These are phyloP conservation scores for Stenoptilia bipunctidactyla DNA, from an alignment of 2,888 invertebrate species.

Conservation along the genomic window DNA sequence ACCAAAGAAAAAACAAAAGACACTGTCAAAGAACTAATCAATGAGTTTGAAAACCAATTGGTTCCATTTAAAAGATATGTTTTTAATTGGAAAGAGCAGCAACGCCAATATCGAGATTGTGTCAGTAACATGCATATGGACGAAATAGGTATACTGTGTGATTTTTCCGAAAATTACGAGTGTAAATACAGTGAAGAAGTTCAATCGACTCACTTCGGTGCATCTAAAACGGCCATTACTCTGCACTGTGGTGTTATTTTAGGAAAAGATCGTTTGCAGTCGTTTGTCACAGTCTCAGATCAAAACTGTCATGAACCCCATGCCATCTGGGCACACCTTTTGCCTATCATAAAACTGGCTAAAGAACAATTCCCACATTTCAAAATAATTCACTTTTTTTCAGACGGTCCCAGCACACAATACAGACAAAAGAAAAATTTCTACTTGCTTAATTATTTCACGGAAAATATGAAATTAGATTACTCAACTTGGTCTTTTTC, in stretches of 20 bases:
- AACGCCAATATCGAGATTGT: no score
- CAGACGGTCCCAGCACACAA: not conserved
- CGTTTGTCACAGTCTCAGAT: conserved; percentile 4
- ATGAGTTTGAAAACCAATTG: no score
- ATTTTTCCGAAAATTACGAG: conserved; percentile 3
- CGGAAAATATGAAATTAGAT: not conserved
- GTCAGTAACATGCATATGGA: no score
- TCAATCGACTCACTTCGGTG: conserved; percentile 5
- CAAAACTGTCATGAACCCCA: no score
- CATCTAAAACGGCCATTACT: conserved; percentile 1
- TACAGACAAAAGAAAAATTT: not conserved
- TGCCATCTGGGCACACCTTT: not conserved
- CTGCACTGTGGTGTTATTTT: conserved; percentile 3
- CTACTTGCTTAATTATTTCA: not conserved
- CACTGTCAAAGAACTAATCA: no score
- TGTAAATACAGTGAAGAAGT: conserved; percentile 4
- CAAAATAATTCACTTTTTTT: not conserved
- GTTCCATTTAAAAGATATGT: no score
- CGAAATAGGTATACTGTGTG: not conserved
- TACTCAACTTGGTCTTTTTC: conserved; percentile 1
- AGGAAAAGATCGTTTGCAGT: conserved; percentile 1
- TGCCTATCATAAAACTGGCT: not conserved
- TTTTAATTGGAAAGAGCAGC: no score
- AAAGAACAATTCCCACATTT: not conserved
- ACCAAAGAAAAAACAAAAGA: no score